Base-by-base conservation (phyloP, 1,140 invertebrate species). In the Adelges cooleyi region DNA sequence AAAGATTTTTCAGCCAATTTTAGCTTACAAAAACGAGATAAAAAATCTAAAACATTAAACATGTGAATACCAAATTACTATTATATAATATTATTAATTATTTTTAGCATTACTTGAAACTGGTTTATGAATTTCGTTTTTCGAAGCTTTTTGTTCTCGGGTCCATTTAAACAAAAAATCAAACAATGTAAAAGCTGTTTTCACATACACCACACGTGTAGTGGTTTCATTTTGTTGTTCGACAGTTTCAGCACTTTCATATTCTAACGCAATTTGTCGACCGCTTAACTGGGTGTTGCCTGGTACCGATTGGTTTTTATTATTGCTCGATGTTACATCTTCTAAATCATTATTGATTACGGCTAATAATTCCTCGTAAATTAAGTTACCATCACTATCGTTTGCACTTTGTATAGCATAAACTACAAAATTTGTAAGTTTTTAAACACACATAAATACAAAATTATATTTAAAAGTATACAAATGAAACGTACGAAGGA, bases 131-230 rank as follows among this genome's bases (percentile, higher is more conserved):
- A 18, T 33, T 36, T 29, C 29, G 18, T 67, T 67, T 17, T 67
- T 67, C 17, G 54, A 38, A 27, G 54, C 22, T 38, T 40, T 44
- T 23, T 67, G 52, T 33, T 67, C 66, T 13, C 44, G 25, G 0
- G 86, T 70, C 85, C 86, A 89, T 59, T 83, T 78, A 71, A 86
- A 82, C 13, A 89, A 72, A 70, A 66, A 68, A 38, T 89, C 87
- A 59, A 88, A 71, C 20, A 86, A 72, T 5, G 81, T 79, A 67
- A 86, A 87, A 40, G 86, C 78, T 1, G 86, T 80, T 76, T 84
- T 85, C 25, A 80, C 79, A 68, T 79, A 82, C 73, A 71, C 38
- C 15, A 67, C 46, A 18, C 53, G 52, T 38, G 52, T 33, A 50
- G 66, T 56, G 0, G 44, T 25, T 40, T 62, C 40, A 48, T 62